Percentiles rank a stretch among this genome's conserved stretches.
These are phyloP conservation scores for Sebastes wilsoni DNA, from an alignment of 2,797 vertebrate genomes.

Conservation along the genomic window DNA sequence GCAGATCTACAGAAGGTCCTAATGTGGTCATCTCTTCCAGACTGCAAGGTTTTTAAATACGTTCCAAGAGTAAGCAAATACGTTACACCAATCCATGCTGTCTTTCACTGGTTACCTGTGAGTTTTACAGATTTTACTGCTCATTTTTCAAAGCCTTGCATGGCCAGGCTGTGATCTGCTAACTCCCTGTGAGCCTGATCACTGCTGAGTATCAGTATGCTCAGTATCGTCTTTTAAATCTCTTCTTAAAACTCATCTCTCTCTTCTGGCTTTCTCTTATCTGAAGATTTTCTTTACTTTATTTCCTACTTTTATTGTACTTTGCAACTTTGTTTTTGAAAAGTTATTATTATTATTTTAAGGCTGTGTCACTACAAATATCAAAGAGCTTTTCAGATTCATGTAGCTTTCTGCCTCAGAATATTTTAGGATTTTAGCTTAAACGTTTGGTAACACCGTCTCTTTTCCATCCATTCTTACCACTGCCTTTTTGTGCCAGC, in stretches of 20 bases:
- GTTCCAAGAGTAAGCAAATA: too few relatives aligned
- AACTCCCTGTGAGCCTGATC: neutral
- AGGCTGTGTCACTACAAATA: neutral
- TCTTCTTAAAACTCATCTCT: neutral
- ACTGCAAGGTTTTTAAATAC: too few relatives aligned
- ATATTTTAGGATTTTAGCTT: neutral
- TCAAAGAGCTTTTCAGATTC: neutral
- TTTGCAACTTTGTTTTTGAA: neutral
- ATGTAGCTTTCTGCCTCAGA: neutral
- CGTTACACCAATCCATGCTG: too few relatives aligned
- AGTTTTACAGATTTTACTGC: neutral
- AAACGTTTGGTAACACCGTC: neutral
- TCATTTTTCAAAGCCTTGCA: neutral
- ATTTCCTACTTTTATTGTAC: neutral
- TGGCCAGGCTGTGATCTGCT: neutral
- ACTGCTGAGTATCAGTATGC: neutral
- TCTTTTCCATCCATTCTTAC: slow-evolving; percentile 71
- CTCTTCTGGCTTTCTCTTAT: neutral
- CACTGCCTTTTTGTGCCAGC: slow-evolving; percentile 84
- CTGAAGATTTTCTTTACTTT: neutral
- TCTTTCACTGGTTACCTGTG: neutral
- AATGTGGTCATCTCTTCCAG: neutral
- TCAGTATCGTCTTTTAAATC: neutral
- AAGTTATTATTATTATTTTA: neutral
- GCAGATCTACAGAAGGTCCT: neutral